A percentile compares a stretch with the other conserved stretches of the same genome.
Conservation (phyloP, 2,113 vertebrate genomes). For the Piaya cayana region DNA sequence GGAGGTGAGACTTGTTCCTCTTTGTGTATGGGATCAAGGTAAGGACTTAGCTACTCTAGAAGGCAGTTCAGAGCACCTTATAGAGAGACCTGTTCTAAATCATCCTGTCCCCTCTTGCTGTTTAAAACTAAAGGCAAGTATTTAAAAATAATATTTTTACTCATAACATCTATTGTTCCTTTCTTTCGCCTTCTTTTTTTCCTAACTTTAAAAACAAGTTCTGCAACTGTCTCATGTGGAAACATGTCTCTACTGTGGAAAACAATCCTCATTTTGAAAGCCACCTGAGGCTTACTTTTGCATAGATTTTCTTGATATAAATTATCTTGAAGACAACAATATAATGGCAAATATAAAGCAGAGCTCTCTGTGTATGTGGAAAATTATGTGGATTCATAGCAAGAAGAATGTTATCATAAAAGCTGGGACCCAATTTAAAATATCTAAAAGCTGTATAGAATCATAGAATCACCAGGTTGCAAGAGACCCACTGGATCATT, state of each 20-base stretch:
- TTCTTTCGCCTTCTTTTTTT: neutral
- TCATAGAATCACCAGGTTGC: no score
- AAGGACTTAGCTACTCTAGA: neutral
- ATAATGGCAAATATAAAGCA: neutral
- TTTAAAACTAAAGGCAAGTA: neutral
- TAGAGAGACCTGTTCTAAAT: neutral
- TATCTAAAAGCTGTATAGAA: neutral
- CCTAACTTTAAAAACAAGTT: neutral
- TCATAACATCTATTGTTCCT: neutral
- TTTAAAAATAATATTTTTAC: neutral
- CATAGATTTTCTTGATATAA: neutral
- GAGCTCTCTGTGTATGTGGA: neutral
- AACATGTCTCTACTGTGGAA: neutral
- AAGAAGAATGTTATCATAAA: neutral
- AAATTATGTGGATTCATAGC: neutral
- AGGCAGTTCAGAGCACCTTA: neutral
- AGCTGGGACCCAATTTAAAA: neutral
- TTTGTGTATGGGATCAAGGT: neutral
- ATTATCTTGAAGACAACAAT: neutral
- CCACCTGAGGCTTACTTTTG: neutral
- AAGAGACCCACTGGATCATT: no score
- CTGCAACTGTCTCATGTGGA: neutral
- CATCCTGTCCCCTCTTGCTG: rapidly evolving
- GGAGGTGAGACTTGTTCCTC: neutral
- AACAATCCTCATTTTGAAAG: neutral